These are phyloP conservation scores for Luidia sarsii DNA, from an alignment of 53 echinoderm and acorn worm species.

Conservation along the genomic window DNA sequence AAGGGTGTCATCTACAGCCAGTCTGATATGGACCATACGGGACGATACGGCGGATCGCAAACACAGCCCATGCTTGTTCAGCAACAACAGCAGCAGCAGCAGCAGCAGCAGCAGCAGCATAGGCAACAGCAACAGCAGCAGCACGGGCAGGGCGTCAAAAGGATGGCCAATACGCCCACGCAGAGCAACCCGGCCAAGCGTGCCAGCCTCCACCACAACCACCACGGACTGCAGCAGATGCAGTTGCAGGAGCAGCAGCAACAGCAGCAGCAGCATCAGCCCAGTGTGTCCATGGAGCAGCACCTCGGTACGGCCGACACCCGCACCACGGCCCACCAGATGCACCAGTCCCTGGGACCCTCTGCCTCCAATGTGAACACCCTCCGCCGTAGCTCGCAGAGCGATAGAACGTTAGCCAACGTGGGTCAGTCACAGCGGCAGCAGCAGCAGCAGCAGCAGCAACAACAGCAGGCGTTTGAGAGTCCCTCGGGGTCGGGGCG, in stretches of 20 bases:
- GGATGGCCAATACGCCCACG: constrained; percentile 29
- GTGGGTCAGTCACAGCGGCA: constrained; percentile 37
- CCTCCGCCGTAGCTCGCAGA: constrained; percentile 23
- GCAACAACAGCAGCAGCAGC: constrained; percentile 20
- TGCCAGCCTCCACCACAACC: constrained; percentile 29
- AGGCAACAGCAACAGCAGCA: constrained; percentile 35
- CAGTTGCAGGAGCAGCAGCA: constrained; percentile 28
- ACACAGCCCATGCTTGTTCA: constrained; percentile 29
- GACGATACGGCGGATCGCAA: constrained; percentile 13
- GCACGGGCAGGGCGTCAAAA: constrained; percentile 33
- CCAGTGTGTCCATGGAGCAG: constrained; percentile 27
- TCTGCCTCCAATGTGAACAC: constrained; percentile 18
- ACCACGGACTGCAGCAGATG: constrained; percentile 24
- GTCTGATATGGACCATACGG: constrained; percentile 25
- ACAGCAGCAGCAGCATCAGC: constrained; percentile 17
- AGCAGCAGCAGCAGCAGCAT: constrained; percentile 25
- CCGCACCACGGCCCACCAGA: constrained; percentile 22
- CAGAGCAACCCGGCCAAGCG: constrained; percentile 51
- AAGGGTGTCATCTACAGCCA: constrained; percentile 29
- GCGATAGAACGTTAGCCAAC: constrained; percentile 47
- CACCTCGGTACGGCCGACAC: constrained; percentile 17
- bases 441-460: too few relatives aligned
- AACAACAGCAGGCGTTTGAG: constrained; percentile 45
- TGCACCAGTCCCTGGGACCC: constrained; percentile 42
- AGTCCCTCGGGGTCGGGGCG: constrained; percentile 11